Base-by-base conservation (phyloP, 2,797 vertebrate species). In the Sparus aurata region DNA sequence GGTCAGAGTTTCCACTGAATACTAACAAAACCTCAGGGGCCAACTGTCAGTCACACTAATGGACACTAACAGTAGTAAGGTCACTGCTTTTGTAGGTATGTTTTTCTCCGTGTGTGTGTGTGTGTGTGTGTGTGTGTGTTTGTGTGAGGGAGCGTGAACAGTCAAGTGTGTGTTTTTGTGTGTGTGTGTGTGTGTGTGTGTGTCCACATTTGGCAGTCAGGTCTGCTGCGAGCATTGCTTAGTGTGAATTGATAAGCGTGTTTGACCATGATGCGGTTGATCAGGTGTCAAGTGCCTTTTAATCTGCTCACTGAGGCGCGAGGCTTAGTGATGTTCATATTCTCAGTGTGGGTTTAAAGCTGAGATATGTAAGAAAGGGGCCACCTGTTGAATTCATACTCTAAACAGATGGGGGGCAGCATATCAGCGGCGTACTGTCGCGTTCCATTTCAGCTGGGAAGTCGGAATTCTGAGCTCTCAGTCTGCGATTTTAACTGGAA, bases 1-100 rank as follows among this genome's bases (percentile, higher is more conserved):
- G 60, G 64, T 73, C 76, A 67, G 58, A 54, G 79, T 80, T 72
- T 82, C 65, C 57, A 27, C 70, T 63, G 83, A 79, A 91, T 87
- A 65, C 77, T 60, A 85, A 89, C 52, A 68, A 73, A 71, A 73
- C 23, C 71, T 79, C 80, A n/a, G 57, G 50, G 85, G 72, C 64
- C 47, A 43, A 69, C 73, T 88, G 89, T 84, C 92, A 87, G 52
- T 92, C 90, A 88, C 63, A 73, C 34, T 87, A 90, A 92, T 87
- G 74, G 87, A 90, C 71, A 81, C 71, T 77, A 90, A 89, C 86
- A 69, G 67, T 12, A 23, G 63, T 69, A 55, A 80, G 74, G 79
- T 82, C 77, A 79, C 2, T 75, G 46, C 34, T 60, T 68, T 65
- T 75, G 34, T 41, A n/a, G 18, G 38, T 50, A 2, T 46, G 63